Evolutionary conservation across 2,888 invertebrate genomes (phyloP).

Genomic region (Glaucopsyche alexis): DNA sequence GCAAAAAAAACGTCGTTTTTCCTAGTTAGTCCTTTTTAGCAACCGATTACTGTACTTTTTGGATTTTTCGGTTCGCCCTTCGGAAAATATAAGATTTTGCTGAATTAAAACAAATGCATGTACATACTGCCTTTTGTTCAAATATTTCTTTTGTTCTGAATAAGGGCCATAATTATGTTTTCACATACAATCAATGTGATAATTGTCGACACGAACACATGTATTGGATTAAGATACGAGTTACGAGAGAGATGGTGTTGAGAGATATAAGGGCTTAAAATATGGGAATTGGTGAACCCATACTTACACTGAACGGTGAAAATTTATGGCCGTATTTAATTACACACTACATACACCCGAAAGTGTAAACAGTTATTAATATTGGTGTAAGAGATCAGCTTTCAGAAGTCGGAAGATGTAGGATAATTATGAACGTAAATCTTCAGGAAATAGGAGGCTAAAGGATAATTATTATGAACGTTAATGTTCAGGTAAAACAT

Average conservation of each 20-base stretch:
- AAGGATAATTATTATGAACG: not conserved
- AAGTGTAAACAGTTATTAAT: conserved; percentile 3
- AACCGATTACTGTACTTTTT: too few species aligned
- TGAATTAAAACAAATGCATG: too few species aligned
- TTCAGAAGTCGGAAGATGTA: not conserved
- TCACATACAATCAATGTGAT: conserved; percentile 34
- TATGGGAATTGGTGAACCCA: not conserved
- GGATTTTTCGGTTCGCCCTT: too few species aligned
- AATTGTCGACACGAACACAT: conserved; percentile 12
- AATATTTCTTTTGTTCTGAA: too few species aligned
- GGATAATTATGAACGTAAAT: too few species aligned
- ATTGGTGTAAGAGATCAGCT: not conserved
- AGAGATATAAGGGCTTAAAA: not conserved
- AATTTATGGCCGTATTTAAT: conserved; percentile 2
- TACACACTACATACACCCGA: not conserved
- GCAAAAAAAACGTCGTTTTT: too few species aligned
- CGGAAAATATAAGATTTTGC: too few species aligned
- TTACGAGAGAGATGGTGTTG: not conserved
- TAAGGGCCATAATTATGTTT: too few species aligned
- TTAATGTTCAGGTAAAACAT: not conserved
- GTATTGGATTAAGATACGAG: conserved; percentile 5
- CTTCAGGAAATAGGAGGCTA: not conserved
- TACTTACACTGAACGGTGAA: conserved; percentile 4
- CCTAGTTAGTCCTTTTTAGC: too few species aligned
- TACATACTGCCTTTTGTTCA: too few species aligned